phyloP scores from a whole-genome alignment of 2,888 invertebrate genomes.

The Nomada fucata region DNA sequence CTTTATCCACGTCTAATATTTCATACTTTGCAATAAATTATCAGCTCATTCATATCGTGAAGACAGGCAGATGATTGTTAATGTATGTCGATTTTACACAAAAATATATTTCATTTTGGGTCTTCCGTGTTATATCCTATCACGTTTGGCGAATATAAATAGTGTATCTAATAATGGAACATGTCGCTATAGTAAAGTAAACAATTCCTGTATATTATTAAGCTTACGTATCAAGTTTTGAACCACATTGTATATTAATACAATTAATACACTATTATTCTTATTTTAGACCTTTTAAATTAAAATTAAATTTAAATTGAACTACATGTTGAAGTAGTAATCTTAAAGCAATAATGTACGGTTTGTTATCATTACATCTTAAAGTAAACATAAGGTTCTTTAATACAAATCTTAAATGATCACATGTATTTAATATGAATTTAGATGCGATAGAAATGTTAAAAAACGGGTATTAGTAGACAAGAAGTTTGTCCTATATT shows the following conservation, averaged over 20 bases:
- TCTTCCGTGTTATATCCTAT: background rate
- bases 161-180: background rate
- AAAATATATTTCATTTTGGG: background rate
- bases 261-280: slow-evolving; percentile 15
- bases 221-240: background rate
- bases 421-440: background rate
- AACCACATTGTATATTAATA: slow-evolving; percentile 5
- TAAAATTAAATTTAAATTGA: slow-evolving; percentile 2
- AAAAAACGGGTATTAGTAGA: background rate
- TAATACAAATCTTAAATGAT: background rate
- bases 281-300: background rate
- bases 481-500: background rate
- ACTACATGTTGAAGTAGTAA: background rate
- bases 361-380: slow-evolving; percentile 14
- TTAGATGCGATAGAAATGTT: background rate
- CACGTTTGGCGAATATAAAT: background rate
- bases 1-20: background rate
- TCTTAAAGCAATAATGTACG: slow-evolving; percentile 1
- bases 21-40: background rate
- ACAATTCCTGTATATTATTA: background rate
- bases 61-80: background rate
- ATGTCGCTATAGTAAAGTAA: slow-evolving; percentile 4
- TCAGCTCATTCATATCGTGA: background rate
- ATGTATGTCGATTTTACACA: background rate
- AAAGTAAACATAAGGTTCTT: slow-evolving; percentile 34